Base-by-base conservation (phyloP, 2,113 vertebrate genomes). In the Rhinichthys klamathensis region DNA sequence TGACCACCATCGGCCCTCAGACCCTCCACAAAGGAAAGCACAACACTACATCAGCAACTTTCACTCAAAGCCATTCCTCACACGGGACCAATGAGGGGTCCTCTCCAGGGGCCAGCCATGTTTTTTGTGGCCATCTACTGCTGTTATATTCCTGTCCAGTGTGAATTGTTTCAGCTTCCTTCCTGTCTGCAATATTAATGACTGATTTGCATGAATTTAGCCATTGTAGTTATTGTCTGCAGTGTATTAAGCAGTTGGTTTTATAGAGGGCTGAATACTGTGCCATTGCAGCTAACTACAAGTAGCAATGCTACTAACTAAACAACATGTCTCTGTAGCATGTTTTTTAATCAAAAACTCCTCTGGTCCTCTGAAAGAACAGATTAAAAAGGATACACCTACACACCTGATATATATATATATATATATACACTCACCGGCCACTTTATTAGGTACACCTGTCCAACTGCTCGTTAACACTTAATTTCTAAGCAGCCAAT, bases 131-230 rank as follows among this genome's bases (percentile, higher is more conserved):
- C 6, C 27, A 21, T 49, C 67, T 54, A 18, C 38, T 58, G 77
- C 84, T 46, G 65, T 80, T 72, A 73, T 80, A 60, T 82, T 80
- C 25, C 79, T 27, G 32, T 60, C 49, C 77, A 46, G 25, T 60
- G 69, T 82, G 80, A 82, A 69, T 82, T 85, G 77, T 84, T 41
- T n/a, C 32, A 85, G 76, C 12, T 18, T 35, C 65, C 46, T 79
- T 79, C 49, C 23, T 77, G 72, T 84, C 76, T 89, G 84, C 81
- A 89, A 85, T 89, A 89, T 85, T 89, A 82, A 87, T 89, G 80
- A 81, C 27, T 1, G 72, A 85, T 88, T 86, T 88, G 85, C 81
- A 84, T 84, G 65, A 51, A 2, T 63, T 87, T 75, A 79, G 54
- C 58, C 38, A 38, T 46, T 67, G 76, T 73, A 38, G 80, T 61